Evolutionary conservation across 1,140 invertebrate genomes (phyloP).

Genomic region (Agraylea sexmaculata): DNA sequence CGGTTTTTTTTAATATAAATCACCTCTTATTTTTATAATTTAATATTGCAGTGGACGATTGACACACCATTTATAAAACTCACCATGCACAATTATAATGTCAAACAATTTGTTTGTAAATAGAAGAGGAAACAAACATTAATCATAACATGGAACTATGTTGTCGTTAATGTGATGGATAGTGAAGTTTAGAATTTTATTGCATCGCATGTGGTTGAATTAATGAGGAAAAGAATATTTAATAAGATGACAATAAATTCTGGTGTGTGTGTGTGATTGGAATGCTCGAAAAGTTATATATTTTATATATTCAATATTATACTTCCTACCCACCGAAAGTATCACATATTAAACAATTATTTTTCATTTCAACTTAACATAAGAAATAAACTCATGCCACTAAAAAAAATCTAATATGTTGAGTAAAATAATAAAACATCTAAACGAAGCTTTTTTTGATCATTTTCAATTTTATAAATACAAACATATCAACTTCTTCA

Average conservation of each 20-base stretch:
- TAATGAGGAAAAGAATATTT: not conserved
- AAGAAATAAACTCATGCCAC: constrained; percentile 11
- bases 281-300: constrained; percentile 15
- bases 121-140: constrained; percentile 2
- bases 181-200: not conserved
- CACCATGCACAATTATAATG: too few relatives aligned
- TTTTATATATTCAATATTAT: constrained; percentile 14
- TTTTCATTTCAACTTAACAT: constrained; percentile 16
- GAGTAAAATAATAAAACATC: constrained; percentile 20
- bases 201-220: not conserved
- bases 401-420: constrained; percentile 13
- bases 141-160: constrained; percentile 5
- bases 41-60: too few relatives aligned
- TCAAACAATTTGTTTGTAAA: too few relatives aligned
- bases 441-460: constrained; percentile 23
- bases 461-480: constrained; percentile 18
- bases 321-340: constrained; percentile 17
- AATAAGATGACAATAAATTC: constrained; percentile 1
- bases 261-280: constrained; percentile 8
- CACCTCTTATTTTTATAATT: too few relatives aligned
- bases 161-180: too few relatives aligned
- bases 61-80: too few relatives aligned
- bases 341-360: constrained; percentile 18
- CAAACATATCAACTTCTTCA: constrained; percentile 15
- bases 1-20: too few relatives aligned